Base-by-base conservation (phyloP, 2,797 vertebrate species). In the Todus mexicanus region DNA sequence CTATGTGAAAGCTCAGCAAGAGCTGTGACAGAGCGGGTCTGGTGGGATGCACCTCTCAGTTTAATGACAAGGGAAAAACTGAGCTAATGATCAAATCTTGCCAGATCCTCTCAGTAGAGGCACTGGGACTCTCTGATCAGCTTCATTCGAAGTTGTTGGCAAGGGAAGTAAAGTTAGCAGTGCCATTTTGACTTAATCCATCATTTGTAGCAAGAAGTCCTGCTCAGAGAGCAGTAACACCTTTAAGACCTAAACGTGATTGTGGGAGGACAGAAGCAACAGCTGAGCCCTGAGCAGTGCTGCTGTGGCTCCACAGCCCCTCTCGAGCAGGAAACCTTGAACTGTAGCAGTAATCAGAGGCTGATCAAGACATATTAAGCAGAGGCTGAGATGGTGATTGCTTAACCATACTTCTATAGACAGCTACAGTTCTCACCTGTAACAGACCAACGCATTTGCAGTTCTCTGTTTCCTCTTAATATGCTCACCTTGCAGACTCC, bases 81-180 rank as follows among this genome's bases (percentile, higher is more conserved):
- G 72, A 94, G 59, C 59, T 94, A 96, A 93, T 82, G 77, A 93
- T 77, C 35, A 51, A 4, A 54, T 72, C 61, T 65, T 94, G 92
- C 90, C 94, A 96, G 81, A 85, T 54, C 10, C 38, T 83, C 38
- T 85, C 84, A 85, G 31, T 8, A 59, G 53, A 92, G 65, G 61
- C 75, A 66, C 31, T 54, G 21, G 18, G 27, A 78, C 61, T 26
- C 68, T 95, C 91, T 48, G 73, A 69, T 93, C 76, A 74, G 48
- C 78, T 66, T 84, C 15, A 11, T 65, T 73, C 8, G 4, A 80
- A 87, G 35, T 8, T 80, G 25, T 20, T 85, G 93, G 71, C 68
- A 65, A 50, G 77, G 29, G 33, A 90, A 87, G 23, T 7, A 59
- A 53, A 80, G 50, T 29, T 68, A 80, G 74, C 63, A 51, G 37